Percentiles rank a stretch among this genome's conserved stretches.
phyloP scores from a whole-genome alignment of 1,140 invertebrate genomes.

The Habropoda laboriosa region DNA sequence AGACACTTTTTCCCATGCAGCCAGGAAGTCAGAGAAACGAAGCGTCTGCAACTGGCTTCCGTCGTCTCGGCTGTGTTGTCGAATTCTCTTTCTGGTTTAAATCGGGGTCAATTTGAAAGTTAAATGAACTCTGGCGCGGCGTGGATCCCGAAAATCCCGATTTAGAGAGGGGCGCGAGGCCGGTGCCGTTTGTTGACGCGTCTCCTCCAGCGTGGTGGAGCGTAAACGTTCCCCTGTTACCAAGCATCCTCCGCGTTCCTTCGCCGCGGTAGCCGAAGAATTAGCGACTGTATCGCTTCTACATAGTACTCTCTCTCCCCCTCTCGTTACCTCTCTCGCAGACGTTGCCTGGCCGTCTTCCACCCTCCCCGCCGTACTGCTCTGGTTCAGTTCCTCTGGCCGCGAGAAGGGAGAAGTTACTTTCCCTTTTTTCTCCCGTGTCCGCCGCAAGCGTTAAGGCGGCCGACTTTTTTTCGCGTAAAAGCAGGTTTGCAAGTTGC shows the following conservation, averaged over 20 bases:
- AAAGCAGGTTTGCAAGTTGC: constrained; percentile 51
- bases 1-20: constrained; percentile 18
- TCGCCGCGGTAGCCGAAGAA: constrained; percentile 8
- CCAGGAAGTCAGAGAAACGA: constrained; percentile 10
- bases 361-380: neutral
- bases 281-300: too few species aligned
- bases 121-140: constrained; percentile 62
- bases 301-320: too few species aligned
- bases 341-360: too few species aligned
- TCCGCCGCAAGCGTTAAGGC: constrained; percentile 3
- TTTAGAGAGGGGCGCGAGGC: constrained; percentile 46
- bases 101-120: constrained; percentile 69
- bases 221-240: constrained; percentile 44
- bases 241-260: constrained; percentile 21
- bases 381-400: neutral
- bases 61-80: constrained; percentile 19
- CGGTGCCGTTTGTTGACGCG: constrained; percentile 51
- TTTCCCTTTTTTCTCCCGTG: constrained; percentile 13
- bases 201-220: neutral
- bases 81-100: constrained; percentile 60
- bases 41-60: constrained; percentile 38
- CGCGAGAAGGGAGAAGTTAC: neutral
- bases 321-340: too few species aligned
- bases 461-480: constrained; percentile 19
- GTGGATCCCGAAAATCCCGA: constrained; percentile 48